Percentiles rank a stretch among this genome's conserved stretches.
Conservation (phyloP, 2,113 vertebrate genomes). For the Thamnaconus septentrionalis region DNA sequence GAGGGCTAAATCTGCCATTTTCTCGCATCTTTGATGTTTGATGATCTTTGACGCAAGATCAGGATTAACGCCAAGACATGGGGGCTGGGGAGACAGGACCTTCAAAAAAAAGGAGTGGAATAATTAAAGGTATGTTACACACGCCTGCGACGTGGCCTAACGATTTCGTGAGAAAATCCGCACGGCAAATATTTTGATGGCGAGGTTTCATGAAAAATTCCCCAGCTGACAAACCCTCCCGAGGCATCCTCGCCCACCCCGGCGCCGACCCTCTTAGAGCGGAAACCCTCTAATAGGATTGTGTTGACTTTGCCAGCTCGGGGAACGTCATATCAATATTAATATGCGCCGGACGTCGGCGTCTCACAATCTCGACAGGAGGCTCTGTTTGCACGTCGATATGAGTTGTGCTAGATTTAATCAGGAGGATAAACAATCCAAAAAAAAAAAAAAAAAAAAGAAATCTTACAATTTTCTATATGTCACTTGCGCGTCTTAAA, state of each 20-base stretch:
- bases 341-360: conserved; percentile 74
- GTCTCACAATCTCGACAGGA: conserved; percentile 66
- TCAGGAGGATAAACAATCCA: conserved; percentile 77
- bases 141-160: conserved; percentile 40
- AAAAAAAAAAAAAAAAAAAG: conserved; percentile 24
- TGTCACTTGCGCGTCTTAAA: conserved; percentile 48
- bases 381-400: conserved; percentile 78
- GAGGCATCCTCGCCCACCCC: conserved; percentile 43
- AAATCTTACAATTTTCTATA: conserved; percentile 48
- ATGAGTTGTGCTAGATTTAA: conserved; percentile 79
- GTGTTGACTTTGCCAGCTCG: conserved; percentile 68
- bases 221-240: conserved; percentile 69
- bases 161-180: conserved; percentile 39
- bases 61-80: no score
- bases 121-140: conserved; percentile 33
- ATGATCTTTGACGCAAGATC: no score
- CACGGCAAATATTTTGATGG: conserved; percentile 64
- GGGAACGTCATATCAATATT: conserved; percentile 70
- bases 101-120: conserved; percentile 18
- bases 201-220: conserved; percentile 73
- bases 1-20: no score
- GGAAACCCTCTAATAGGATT: conserved; percentile 68
- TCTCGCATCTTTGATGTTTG: no score
- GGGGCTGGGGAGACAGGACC: no score
- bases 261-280: conserved; percentile 28